Conservation (phyloP, 2,888 invertebrate genomes). For the Liopterus haemorrhoidalis region DNA sequence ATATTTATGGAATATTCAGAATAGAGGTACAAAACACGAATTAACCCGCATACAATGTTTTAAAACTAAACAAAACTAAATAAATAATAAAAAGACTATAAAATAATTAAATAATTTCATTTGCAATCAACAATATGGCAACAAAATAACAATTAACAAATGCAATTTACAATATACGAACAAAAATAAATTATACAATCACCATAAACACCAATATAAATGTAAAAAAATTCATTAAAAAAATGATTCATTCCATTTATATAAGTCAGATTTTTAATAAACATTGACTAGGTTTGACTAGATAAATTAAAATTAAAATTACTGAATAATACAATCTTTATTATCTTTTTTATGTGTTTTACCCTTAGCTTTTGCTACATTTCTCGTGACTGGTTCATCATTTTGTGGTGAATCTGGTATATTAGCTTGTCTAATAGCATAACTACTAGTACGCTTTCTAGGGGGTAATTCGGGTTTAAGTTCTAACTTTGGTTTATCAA, state of each 20-base stretch:
- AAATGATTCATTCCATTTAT: too few relatives aligned
- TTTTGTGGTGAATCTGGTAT: conserved; percentile 10
- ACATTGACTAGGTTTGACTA: too few relatives aligned
- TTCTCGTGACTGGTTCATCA: conserved; percentile 11
- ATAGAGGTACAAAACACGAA: too few relatives aligned
- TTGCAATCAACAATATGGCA: conserved; percentile 13
- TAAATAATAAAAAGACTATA: conserved; percentile 31
- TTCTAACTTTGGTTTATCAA: conserved; percentile 39
- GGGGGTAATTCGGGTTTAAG: conserved; percentile 34
- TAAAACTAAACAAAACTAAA: conserved; percentile 35
- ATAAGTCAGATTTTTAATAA: too few relatives aligned
- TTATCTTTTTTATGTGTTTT: conserved; percentile 32
- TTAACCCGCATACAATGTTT: too few relatives aligned
- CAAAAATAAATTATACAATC: conserved; percentile 29
- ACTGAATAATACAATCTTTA: conserved; percentile 41
- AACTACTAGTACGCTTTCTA: conserved; percentile 16
- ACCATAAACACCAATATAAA: too few relatives aligned
- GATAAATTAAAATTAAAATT: conserved; percentile 22
- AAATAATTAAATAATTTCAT: conserved; percentile 23
- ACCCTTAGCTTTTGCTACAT: conserved; percentile 25
- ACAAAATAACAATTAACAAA: conserved; percentile 13
- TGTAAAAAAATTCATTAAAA: too few relatives aligned
- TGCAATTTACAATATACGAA: conserved; percentile 7
- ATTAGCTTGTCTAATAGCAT: conserved; percentile 15
- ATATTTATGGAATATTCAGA: too few relatives aligned